Conservation (phyloP, 1,140 invertebrate genomes). For the Pinna nobilis region DNA sequence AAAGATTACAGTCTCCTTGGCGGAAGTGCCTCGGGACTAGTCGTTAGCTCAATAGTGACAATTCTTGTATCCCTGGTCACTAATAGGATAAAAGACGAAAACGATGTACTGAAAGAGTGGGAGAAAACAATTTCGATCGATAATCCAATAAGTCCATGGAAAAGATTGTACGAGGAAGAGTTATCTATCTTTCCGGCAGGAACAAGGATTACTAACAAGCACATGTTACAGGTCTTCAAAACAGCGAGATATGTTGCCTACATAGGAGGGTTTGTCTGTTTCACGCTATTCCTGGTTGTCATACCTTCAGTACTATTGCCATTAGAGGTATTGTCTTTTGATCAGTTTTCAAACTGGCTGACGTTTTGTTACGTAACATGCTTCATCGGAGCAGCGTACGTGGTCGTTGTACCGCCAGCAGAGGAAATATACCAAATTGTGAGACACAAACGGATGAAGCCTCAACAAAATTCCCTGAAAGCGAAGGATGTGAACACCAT, state of each 20-base stretch:
- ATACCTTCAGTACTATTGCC: conserved; percentile 36
- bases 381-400: conserved; percentile 24
- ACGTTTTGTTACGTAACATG: conserved; percentile 25
- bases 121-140: conserved; percentile 72
- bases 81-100: not conserved
- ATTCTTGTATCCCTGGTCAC: conserved; percentile 22
- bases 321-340: conserved; percentile 21
- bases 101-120: conserved; percentile 60
- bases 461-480: too few species aligned
- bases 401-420: conserved; percentile 24
- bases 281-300: conserved; percentile 36
- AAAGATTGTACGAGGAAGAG: conserved; percentile 65
- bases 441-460: too few species aligned
- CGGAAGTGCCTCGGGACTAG: conserved; percentile 28
- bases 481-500: too few species aligned
- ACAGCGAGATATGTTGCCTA: conserved; percentile 27
- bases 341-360: conserved; percentile 29
- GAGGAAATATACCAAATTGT: conserved; percentile 34
- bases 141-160: conserved; percentile 72
- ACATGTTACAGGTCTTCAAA: conserved; percentile 41
- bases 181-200: conserved; percentile 40
- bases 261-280: conserved; percentile 28
- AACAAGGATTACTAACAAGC: conserved; percentile 23
- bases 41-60: not conserved
- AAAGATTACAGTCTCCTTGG: conserved; percentile 58